Conservation (phyloP, 2,113 vertebrate species). For the Xenus cinereus region DNA sequence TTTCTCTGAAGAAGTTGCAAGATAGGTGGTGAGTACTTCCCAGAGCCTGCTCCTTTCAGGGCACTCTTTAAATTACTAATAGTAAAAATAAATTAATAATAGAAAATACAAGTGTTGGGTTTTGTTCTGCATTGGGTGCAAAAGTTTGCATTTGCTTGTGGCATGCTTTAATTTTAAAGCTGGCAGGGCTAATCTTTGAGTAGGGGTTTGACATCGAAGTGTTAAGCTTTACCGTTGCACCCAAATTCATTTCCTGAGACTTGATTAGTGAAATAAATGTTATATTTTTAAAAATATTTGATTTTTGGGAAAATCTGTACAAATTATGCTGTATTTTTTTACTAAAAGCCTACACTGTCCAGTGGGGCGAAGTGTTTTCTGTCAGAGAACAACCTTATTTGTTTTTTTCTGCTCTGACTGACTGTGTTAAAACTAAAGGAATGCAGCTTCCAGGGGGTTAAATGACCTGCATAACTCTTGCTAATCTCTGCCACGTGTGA, state of each 20-base stretch:
- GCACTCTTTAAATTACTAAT: neutral
- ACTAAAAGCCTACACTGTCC: neutral
- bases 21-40: slow-evolving; percentile 55
- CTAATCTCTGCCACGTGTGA: neutral
- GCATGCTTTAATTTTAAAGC: neutral
- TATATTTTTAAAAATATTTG: neutral
- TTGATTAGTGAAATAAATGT: neutral
- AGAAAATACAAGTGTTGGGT: neutral
- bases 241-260: neutral
- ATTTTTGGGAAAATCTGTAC: neutral
- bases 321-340: neutral
- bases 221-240: neutral
- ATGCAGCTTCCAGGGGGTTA: neutral
- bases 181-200: neutral
- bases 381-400: neutral
- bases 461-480: neutral
- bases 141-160: neutral
- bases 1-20: slow-evolving; percentile 48
- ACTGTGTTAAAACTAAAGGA: neutral
- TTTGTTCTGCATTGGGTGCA: neutral
- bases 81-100: neutral
- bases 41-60: neutral
- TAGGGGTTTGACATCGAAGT: neutral
- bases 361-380: neutral
- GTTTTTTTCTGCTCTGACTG: neutral